Conservation (phyloP, 1,140 invertebrate species). For the Drosophila murphyi region DNA sequence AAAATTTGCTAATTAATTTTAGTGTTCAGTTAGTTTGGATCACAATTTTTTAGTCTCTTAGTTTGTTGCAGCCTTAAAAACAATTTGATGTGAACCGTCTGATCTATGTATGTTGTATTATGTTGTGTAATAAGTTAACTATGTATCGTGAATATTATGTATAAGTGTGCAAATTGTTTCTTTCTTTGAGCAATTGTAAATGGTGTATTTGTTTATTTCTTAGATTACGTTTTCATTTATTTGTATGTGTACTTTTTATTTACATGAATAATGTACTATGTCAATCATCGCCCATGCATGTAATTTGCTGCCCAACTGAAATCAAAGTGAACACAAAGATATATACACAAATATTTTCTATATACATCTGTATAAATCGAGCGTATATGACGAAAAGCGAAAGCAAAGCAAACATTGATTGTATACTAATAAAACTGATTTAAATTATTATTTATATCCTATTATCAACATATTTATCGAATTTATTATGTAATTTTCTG, state of each 20-base stretch:
- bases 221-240: slow-evolving; percentile 41
- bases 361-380: slow-evolving; percentile 32
- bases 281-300: slow-evolving; percentile 47
- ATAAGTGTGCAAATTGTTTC: slow-evolving; percentile 50
- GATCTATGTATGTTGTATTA: slow-evolving; percentile 66
- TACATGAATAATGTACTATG: slow-evolving; percentile 32
- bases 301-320: slow-evolving; percentile 67
- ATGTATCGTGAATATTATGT: slow-evolving; percentile 44
- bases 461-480: slow-evolving; percentile 79
- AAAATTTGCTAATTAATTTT: slow-evolving; percentile 28
- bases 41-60: slow-evolving; percentile 38
- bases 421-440: slow-evolving; percentile 68
- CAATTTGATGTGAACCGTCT: slow-evolving; percentile 50
- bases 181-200: slow-evolving; percentile 54
- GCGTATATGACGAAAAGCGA: slow-evolving; percentile 30
- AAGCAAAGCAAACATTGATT: slow-evolving; percentile 55
- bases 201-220: slow-evolving; percentile 53
- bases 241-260: slow-evolving; percentile 45
- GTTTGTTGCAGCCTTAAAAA: slow-evolving; percentile 39
- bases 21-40: slow-evolving; percentile 43
- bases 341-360: slow-evolving; percentile 80
- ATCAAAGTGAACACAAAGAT: slow-evolving; percentile 76
- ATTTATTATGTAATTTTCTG: slow-evolving; percentile 80
- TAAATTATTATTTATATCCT: slow-evolving; percentile 79
- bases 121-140: slow-evolving; percentile 62